Percentiles rank a stretch among this genome's conserved stretches.
Evolutionary conservation across 1,140 invertebrate genomes (phyloP).

Genomic region (Drosophila orosa): DNA sequence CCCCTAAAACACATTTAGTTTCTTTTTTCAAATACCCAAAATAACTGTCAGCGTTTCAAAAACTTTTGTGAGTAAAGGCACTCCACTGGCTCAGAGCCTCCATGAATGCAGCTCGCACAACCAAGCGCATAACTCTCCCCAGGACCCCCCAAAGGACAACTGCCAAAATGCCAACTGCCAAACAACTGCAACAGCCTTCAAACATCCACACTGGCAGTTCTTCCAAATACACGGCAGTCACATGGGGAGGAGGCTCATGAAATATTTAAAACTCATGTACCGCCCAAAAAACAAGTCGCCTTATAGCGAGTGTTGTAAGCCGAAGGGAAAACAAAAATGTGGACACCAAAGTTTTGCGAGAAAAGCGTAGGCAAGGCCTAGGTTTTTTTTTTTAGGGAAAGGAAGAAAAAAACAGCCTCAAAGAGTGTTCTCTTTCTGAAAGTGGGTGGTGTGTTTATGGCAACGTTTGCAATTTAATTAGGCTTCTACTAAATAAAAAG

Average conservation of each 20-base stretch:
- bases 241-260: neutral
- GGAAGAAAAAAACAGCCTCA: constrained; percentile 1
- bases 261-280: constrained; percentile 16
- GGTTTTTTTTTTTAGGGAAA: constrained; percentile 1
- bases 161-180: constrained; percentile 17
- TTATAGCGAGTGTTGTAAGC: neutral
- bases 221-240: constrained; percentile 1
- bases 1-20: neutral
- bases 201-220: constrained; percentile 4
- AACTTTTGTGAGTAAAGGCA: constrained; percentile 6
- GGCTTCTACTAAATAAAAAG: neutral
- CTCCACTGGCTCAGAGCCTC: neutral
- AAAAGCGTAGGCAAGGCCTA: neutral
- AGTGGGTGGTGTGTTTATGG: neutral
- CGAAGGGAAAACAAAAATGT: constrained; percentile 11
- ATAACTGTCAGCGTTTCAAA: constrained; percentile 8
- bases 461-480: constrained; percentile 8
- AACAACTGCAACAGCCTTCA: constrained; percentile 19
- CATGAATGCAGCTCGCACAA: constrained; percentile 6
- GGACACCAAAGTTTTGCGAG: neutral
- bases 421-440: neutral
- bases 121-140: constrained; percentile 5
- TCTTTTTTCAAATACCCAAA: constrained; percentile 1
- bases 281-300: constrained; percentile 6
- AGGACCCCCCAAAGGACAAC: constrained; percentile 17